phyloP scores from a whole-genome alignment of 2,888 invertebrate genomes.

The Alsophila aescularia region DNA sequence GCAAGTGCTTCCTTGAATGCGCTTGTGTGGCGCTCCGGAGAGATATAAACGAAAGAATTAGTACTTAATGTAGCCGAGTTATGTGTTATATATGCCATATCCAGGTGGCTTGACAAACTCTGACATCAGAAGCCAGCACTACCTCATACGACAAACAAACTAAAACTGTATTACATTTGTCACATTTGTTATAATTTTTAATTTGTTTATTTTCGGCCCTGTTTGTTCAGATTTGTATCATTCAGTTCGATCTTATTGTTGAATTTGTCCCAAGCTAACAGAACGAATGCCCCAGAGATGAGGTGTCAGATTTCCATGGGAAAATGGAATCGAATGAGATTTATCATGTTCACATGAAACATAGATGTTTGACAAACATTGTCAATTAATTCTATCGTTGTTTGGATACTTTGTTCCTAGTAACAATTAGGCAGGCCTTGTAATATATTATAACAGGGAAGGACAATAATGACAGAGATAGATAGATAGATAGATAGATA shows the following conservation, averaged over 20 bases:
- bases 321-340: conserved; percentile 55
- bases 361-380: conserved; percentile 28
- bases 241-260: conserved; percentile 34
- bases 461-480: no score
- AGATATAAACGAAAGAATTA: conserved; percentile 5
- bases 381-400: conserved; percentile 19
- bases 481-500: no score
- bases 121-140: no score
- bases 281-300: conserved; percentile 50
- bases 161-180: no score
- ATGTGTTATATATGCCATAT: no score
- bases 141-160: no score
- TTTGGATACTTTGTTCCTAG: background rate
- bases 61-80: no score
- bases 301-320: conserved; percentile 75
- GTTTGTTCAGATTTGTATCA: conserved; percentile 8
- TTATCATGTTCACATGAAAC: conserved; percentile 20
- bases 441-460: background rate
- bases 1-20: conserved; percentile 48
- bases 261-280: conserved; percentile 46
- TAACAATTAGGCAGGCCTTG: background rate
- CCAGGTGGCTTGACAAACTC: no score
- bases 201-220: no score
- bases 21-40: conserved; percentile 18
- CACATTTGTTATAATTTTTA: no score